Conservation (phyloP, 2,888 invertebrate genomes). For the Nomada fucata region DNA sequence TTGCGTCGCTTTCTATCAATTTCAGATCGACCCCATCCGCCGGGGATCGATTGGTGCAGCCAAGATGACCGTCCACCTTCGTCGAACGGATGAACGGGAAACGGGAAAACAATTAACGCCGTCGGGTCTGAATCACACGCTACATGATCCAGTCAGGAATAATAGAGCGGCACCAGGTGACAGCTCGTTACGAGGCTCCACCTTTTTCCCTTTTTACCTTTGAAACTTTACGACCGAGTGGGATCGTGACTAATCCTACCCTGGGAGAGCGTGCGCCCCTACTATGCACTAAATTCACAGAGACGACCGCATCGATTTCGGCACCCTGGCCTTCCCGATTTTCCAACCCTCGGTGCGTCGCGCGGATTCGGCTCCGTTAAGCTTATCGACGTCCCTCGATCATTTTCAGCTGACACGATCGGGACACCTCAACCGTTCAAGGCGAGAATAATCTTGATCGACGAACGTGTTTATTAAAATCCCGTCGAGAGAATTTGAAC, state of each 20-base stretch:
- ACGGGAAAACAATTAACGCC: slow-evolving; percentile 35
- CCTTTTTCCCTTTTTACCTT: slow-evolving; percentile 51
- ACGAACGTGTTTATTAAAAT: too few relatives aligned
- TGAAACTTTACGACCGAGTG: slow-evolving; percentile 57
- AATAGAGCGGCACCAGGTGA: slow-evolving; percentile 51
- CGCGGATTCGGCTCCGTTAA: too few relatives aligned
- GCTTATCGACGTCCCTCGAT: too few relatives aligned
- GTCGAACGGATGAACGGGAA: background rate
- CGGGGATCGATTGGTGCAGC: slow-evolving; percentile 15
- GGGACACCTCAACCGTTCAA: too few relatives aligned
- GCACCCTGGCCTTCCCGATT: slow-evolving; percentile 16
- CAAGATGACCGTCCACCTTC: background rate
- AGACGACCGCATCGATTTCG: slow-evolving; percentile 12
- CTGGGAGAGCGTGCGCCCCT: slow-evolving; percentile 48
- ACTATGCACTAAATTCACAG: slow-evolving; percentile 39
- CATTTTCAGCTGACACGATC: too few relatives aligned
- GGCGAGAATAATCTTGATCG: too few relatives aligned
- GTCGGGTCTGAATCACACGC: slow-evolving; percentile 30
- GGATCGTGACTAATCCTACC: slow-evolving; percentile 63
- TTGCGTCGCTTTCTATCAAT: slow-evolving; percentile 3
- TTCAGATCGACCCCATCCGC: background rate
- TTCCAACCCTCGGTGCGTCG: background rate
- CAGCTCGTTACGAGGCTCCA: slow-evolving; percentile 53
- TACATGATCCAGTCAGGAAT: slow-evolving; percentile 24
- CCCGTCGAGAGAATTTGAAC: too few relatives aligned